Evolutionary conservation across 1,140 invertebrate genomes (phyloP).

Genomic region (Diachasma alloeum): DNA sequence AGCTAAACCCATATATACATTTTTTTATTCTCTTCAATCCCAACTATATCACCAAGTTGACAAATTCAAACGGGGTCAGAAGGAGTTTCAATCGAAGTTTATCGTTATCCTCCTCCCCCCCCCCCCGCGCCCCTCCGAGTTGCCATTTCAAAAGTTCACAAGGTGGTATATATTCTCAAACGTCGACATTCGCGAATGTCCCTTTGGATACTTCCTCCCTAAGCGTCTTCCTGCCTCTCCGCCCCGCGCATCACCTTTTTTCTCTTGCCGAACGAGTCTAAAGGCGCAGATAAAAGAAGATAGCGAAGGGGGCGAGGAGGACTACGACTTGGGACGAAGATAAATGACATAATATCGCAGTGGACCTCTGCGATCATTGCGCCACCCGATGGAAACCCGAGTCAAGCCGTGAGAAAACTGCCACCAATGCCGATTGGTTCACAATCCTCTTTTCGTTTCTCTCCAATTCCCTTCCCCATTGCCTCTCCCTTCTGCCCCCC

Average conservation of each 20-base stretch:
- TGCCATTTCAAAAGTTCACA: not conserved
- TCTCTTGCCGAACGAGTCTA: not conserved
- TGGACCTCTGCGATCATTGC: conserved; percentile 52
- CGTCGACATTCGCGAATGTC: conserved; percentile 13
- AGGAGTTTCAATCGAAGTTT: conserved; percentile 25
- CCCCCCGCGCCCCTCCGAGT: not conserved
- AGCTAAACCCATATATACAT: not conserved
- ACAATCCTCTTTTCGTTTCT: conserved; percentile 10
- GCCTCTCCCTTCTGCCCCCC: not conserved
- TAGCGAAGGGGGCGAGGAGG: not conserved
- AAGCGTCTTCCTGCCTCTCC: not conserved
- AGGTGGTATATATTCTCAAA: conserved; percentile 9
- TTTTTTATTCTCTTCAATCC: not conserved
- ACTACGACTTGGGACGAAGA: conserved; percentile 54
- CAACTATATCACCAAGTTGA: conserved; percentile 23
- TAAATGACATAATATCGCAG: conserved; percentile 64
- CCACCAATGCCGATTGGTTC: conserved; percentile 1
- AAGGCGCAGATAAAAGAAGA: not conserved
- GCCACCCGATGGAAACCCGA: conserved; percentile 39
- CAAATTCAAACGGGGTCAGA: conserved; percentile 23
- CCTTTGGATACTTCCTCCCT: conserved; percentile 11
- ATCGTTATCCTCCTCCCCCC: conserved; percentile 15
- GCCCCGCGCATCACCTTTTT: not conserved
- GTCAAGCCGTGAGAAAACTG: conserved; percentile 7
- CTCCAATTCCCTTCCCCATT: not conserved